Evolutionary conservation across 2,797 vertebrate species (phyloP), one percentile per base, ranked within the genome.

Genomic region (Rhinichthys osculus): DNA sequence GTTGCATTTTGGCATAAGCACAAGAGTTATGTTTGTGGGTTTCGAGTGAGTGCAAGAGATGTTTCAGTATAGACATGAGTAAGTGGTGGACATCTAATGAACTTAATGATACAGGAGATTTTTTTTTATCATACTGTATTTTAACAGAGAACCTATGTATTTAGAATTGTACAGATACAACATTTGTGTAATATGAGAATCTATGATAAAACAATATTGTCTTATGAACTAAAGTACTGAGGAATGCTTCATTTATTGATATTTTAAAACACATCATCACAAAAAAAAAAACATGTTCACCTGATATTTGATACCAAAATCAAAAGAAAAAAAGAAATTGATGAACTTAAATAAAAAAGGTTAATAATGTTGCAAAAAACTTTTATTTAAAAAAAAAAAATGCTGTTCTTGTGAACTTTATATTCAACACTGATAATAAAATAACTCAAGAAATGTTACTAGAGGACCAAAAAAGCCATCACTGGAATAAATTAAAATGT

Each of bases 111-210:
- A 16, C 21, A 16, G 52, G 16, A 42, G 33, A 40, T 62, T 79
- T 7, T 74, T 74, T 52, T 59, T 4, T 57, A 23, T 72, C 16
- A 50, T 5, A 50, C 47, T 50, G 47, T 16, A 30, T 57, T 71
- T 47, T 70, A 54, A 40, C 52, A 42, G 50, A 57, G 50, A 30
- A 30, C 16, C 81, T 7, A 16, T 74, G 19, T 66, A 38, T 83
- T 76, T 66, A 76, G 30, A 67, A 83, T 52, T 76, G 82, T 83
- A 67, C 72, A 83, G 19, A 74, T 47, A 33, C 74, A 35, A 50
- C 23, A 38, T n/a, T 2, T 52, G 27, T 35, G 27, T 71, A 44
- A 42, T 44, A 33, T 59, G 33, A 72, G n/a, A 23, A 44, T 23
- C 6, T 72, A 17, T 62, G 38, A 82, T 82, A 42, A 57, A 30